Percentiles rank a stretch among this genome's conserved stretches.
Conservation (phyloP, 2,888 invertebrate species). For the Chrysolina haemoptera region DNA sequence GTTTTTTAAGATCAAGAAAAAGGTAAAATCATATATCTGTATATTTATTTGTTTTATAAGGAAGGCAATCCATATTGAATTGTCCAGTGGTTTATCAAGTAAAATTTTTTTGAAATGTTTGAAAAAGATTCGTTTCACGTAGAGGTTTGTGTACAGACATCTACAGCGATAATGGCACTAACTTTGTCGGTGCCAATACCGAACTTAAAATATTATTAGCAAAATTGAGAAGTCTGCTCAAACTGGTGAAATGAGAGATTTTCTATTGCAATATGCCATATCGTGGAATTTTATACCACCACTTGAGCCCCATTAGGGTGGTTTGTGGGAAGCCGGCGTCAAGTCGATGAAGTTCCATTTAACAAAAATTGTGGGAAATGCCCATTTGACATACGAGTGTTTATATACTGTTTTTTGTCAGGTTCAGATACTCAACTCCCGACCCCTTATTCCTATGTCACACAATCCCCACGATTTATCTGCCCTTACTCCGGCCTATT, state of each 20-base stretch:
- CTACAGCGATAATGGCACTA: no score
- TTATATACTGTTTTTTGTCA: no score
- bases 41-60: not conserved
- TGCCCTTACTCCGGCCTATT: no score
- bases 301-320: no score
- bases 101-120: slow-evolving; percentile 31
- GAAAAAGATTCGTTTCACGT: slow-evolving; percentile 36
- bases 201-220: slow-evolving; percentile 6
- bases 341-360: no score
- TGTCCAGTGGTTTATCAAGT: slow-evolving; percentile 16
- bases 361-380: no score
- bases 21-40: not conserved
- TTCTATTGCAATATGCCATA: not conserved
- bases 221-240: not conserved
- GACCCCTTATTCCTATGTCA: no score
- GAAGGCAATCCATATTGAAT: slow-evolving; percentile 30
- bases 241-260: not conserved
- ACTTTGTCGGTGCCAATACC: slow-evolving; percentile 24
- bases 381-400: no score
- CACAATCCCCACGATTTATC: no score
- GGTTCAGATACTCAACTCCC: no score
- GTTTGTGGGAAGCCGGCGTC: no score
- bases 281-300: no score
- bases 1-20: not conserved
- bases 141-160: slow-evolving; percentile 24